Base-by-base conservation (phyloP, 2,113 vertebrate genomes). In the Coptodon rendalli region DNA sequence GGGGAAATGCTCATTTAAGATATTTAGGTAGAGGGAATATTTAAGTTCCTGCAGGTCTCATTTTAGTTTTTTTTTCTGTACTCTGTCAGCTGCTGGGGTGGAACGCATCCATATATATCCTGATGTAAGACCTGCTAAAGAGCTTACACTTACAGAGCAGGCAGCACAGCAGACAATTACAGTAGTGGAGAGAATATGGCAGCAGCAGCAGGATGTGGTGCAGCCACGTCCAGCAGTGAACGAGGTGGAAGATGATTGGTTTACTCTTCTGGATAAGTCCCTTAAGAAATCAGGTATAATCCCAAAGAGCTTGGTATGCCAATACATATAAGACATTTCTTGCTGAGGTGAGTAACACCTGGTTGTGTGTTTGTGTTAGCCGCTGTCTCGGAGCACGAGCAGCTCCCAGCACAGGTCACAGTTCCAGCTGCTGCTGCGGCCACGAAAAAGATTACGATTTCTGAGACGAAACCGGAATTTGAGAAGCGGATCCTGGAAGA, bases 201-300 rank as follows among this genome's bases (percentile, higher is more conserved):
- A 52, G 53, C 54, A 57, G 29, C 57, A 81, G 86, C 31, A 73
- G 48, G 53, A n/a, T 19, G 57, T 85, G 38, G 52, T 86, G 6
- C 83, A 79, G 83, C 53, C 57, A n/a, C 13, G 4, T 79, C 89
- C 86, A 40, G 57, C 79, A n/a, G 73, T 78, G 48, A 93, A 68
- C 86, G 66, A 93, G 19, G 22, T 95, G 78, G 93, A 95, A 3
- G 94, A 96, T 81, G 91, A 94, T 78, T 96, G 95, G 95, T 95
- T 89, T 81, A 81, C 57, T 31, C 86, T 87, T 57, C 85, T 92
- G 73, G 89, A 91, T 83, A 80, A 89, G 80, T 48, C 90, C 45
- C 34, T 76, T 52, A 93, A 92, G 87, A 88, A 86, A 92, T 89
- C 89, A 94, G 95, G 95, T 97, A 95, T 53, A 84, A 40, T 34